These are phyloP conservation scores for Aporrectodea caliginosa DNA, from an alignment of 1,140 invertebrate genomes.

Conservation along the genomic window DNA sequence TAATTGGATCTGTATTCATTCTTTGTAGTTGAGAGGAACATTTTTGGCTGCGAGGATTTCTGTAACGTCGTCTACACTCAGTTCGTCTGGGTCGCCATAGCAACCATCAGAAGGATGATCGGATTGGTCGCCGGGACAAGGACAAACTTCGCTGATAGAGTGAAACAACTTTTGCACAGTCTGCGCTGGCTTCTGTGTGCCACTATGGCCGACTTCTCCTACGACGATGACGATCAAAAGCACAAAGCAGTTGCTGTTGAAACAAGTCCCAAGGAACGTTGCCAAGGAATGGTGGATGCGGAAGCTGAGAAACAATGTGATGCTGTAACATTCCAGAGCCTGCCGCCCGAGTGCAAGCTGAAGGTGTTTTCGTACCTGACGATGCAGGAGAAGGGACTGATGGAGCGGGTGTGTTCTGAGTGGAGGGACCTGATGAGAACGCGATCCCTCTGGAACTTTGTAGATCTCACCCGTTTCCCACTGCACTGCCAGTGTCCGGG, in stretches of 20 bases:
- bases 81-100: no score
- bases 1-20: no score
- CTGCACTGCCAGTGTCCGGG: neutral
- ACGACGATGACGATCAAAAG: no score
- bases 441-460: slow-evolving; percentile 42
- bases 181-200: neutral
- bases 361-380: slow-evolving; percentile 47
- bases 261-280: no score
- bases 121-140: no score
- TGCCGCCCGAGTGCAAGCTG: slow-evolving; percentile 47
- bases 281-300: neutral
- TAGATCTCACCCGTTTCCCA: slow-evolving; percentile 38
- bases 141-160: no score
- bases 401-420: slow-evolving; percentile 40
- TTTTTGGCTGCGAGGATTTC: no score
- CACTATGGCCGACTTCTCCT: neutral
- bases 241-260: no score
- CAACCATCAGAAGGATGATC: no score
- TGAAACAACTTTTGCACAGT: no score
- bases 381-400: slow-evolving; percentile 42
- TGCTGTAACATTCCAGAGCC: slow-evolving; percentile 35
- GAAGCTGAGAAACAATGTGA: neutral
- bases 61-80: no score
- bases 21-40: no score
- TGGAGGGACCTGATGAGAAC: slow-evolving; percentile 42